phyloP scores from a whole-genome alignment of 2,797 vertebrate genomes.

The Masticophis lateralis region DNA sequence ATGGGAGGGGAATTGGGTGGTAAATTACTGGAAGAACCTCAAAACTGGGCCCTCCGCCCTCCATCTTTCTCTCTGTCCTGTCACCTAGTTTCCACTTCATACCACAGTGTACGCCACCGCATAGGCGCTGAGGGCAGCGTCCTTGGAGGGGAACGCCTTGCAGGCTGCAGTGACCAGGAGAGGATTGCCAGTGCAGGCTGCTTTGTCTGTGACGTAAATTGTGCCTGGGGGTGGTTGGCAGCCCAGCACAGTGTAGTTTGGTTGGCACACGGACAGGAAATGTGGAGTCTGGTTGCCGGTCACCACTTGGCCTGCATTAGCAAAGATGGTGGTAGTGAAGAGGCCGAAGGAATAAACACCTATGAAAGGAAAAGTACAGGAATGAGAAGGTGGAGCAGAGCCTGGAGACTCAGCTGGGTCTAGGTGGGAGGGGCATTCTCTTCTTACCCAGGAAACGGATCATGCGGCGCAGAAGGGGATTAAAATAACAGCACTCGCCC shows the following conservation, averaged over 20 bases:
- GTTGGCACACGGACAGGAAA: slow-evolving; percentile 87
- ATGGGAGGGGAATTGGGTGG: not conserved
- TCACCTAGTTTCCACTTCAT: not conserved
- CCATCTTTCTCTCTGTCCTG: not conserved
- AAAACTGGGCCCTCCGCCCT: not conserved
- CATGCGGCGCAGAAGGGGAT: slow-evolving; percentile 85
- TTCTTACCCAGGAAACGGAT: slow-evolving; percentile 87
- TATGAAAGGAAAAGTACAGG: slow-evolving; percentile 54
- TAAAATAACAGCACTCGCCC: slow-evolving; percentile 90
- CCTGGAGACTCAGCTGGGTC: not conserved
- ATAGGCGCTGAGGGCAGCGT: slow-evolving; percentile 86
- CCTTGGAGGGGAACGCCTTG: slow-evolving; percentile 91
- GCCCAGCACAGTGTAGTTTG: slow-evolving; percentile 89
- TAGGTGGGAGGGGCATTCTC: not conserved
- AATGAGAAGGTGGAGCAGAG: not conserved
- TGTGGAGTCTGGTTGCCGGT: slow-evolving; percentile 90
- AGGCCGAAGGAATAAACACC: slow-evolving; percentile 92
- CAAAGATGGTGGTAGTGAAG: slow-evolving; percentile 90
- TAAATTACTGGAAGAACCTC: not conserved
- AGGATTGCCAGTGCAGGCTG: slow-evolving; percentile 82
- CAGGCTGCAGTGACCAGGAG: slow-evolving; percentile 81
- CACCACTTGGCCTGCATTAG: slow-evolving; percentile 91
- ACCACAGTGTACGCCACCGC: slow-evolving; percentile 89
- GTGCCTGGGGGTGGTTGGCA: slow-evolving; percentile 77
- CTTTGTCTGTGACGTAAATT: slow-evolving; percentile 81